These are phyloP conservation scores for Brachyopa scutellaris DNA, from an alignment of 2,888 invertebrate genomes.

Conservation along the genomic window DNA sequence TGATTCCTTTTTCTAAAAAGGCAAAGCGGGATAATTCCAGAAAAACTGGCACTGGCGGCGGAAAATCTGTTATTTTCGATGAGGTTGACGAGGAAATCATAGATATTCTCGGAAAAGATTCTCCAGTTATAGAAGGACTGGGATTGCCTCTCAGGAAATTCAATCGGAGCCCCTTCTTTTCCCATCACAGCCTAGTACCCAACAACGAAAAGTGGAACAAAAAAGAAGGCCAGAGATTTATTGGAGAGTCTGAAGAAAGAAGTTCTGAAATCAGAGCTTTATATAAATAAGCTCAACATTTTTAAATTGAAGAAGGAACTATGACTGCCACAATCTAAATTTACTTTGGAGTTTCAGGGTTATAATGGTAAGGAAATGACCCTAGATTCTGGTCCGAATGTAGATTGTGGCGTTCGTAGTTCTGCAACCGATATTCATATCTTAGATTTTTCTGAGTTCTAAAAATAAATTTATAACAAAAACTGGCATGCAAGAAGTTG, in stretches of 20 bases:
- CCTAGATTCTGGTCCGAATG: too few relatives aligned
- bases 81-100: constrained; percentile 23
- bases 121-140: neutral
- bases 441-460: too few relatives aligned
- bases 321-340: neutral
- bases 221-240: too few relatives aligned
- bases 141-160: neutral
- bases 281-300: too few relatives aligned
- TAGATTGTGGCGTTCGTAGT: too few relatives aligned
- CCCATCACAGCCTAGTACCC: neutral
- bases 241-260: neutral
- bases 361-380: too few relatives aligned
- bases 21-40: constrained; percentile 16
- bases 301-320: neutral
- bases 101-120: constrained; percentile 20
- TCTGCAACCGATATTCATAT: too few relatives aligned
- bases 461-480: too few relatives aligned
- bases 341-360: neutral
- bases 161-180: neutral
- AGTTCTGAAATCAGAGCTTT: neutral
- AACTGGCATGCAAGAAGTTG: too few relatives aligned
- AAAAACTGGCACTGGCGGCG: constrained; percentile 16
- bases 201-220: too few relatives aligned
- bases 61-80: constrained; percentile 1
- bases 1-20: neutral